A percentile compares a stretch with the other conserved stretches of the same genome.
Evolutionary conservation across 2,797 vertebrate species (phyloP).

Genomic region (Melanotaenia boesemani): DNA sequence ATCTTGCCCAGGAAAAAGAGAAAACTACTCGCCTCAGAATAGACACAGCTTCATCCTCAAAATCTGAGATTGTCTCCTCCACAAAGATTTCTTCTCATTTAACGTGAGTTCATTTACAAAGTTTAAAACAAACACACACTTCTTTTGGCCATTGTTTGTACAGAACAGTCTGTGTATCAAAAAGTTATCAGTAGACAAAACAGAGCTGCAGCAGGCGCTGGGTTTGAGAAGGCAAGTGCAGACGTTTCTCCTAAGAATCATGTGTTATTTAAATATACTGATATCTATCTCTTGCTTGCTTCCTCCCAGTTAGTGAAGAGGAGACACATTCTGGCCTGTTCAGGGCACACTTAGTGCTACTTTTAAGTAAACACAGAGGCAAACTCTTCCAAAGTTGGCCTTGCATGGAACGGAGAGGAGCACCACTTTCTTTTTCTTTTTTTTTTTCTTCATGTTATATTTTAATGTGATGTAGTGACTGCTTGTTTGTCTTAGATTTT

Average conservation of each 20-base stretch:
- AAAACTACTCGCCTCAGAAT: conserved; percentile 8
- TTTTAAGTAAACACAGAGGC: conserved; percentile 55
- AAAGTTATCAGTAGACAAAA: conserved; percentile 27
- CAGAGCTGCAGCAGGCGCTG: conserved; percentile 3
- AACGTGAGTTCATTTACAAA: conserved; percentile 66
- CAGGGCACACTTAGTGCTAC: conserved; percentile 40
- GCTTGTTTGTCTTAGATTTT: conserved; percentile 50
- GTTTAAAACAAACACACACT: conserved; percentile 8
- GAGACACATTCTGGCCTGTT: conserved; percentile 36
- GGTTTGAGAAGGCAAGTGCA: background rate
- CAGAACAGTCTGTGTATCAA: background rate
- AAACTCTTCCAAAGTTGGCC: conserved; percentile 70
- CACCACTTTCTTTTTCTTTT: conserved; percentile 21
- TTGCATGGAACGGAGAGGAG: conserved; percentile 36
- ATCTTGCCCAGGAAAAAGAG: conserved; percentile 34
- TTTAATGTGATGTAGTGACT: conserved; percentile 44
- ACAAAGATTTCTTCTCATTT: conserved; percentile 38
- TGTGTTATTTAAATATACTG: background rate
- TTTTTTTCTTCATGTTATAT: conserved; percentile 41
- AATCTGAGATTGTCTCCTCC: conserved; percentile 40
- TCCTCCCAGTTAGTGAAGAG: conserved; percentile 25
- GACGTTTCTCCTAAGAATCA: background rate
- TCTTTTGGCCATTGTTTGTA: background rate
- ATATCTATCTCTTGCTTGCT: background rate
- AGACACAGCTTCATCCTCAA: conserved; percentile 21